A percentile compares a stretch with the other conserved stretches of the same genome.
These are phyloP conservation scores for Schizothorax lantsangensis DNA, from an alignment of 2,797 vertebrate genomes.

Conservation along the genomic window DNA sequence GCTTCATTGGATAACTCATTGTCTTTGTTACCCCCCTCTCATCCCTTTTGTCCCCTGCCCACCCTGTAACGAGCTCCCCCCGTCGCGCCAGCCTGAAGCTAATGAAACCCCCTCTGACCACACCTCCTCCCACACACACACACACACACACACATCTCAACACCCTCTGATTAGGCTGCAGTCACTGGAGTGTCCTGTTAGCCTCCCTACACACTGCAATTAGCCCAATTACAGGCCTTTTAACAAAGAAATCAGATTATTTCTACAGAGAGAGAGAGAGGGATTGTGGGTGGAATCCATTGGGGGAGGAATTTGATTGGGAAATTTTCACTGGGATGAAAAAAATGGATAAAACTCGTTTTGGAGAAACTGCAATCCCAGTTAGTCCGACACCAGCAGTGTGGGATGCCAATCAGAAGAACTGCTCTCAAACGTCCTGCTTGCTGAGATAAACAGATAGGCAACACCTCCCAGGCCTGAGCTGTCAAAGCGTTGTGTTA, in stretches of 20 bases:
- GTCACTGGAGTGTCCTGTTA: conserved; percentile 72
- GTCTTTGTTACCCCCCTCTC: conserved; percentile 44
- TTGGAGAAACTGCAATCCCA: background rate
- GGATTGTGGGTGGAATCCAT: conserved; percentile 26
- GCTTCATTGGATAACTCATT: conserved; percentile 36
- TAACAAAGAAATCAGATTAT: conserved; percentile 72
- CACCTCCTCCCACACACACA: conserved; percentile 15
- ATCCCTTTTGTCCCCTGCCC: conserved; percentile 15
- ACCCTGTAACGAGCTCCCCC: conserved; percentile 27
- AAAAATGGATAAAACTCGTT: conserved; percentile 16
- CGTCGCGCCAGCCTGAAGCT: conserved; percentile 35
- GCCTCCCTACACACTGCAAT: conserved; percentile 71
- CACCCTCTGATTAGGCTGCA: conserved; percentile 67
- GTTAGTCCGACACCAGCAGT: background rate
- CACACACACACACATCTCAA: conserved; percentile 26
- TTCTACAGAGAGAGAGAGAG: conserved; percentile 48
- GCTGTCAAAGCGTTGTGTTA: conserved; percentile 59
- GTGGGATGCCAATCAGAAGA: conserved; percentile 13
- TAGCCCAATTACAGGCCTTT: conserved; percentile 77
- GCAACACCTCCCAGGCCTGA: conserved; percentile 55
- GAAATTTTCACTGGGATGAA: background rate
- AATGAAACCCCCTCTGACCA: conserved; percentile 48
- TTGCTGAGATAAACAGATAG: conserved; percentile 46
- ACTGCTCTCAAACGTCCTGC: conserved; percentile 20
- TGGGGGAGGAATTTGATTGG: conserved; percentile 27